phyloP scores from a whole-genome alignment of 2,888 invertebrate species.

The Trachelus stipa region DNA sequence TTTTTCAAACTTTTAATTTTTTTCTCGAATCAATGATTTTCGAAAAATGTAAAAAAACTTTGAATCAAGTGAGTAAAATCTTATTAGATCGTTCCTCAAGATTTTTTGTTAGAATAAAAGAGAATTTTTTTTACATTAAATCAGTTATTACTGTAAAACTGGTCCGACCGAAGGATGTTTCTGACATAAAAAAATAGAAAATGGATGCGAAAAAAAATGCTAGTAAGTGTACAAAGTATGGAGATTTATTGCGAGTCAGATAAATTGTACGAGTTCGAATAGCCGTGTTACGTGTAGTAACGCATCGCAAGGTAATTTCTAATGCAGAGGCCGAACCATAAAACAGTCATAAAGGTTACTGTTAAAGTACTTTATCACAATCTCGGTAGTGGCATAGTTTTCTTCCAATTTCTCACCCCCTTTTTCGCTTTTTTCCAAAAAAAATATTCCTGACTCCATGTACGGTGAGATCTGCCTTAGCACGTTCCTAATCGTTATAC shows the following conservation, averaged over 20 bases:
- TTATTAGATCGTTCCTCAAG: neutral
- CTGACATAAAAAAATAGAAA: neutral
- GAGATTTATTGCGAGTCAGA: neutral
- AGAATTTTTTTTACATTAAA: neutral
- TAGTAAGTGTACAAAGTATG: constrained; percentile 9
- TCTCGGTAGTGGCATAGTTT: neutral
- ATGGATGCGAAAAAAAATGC: neutral
- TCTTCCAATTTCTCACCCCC: neutral
- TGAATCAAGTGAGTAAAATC: too few species aligned
- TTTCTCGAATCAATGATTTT: neutral
- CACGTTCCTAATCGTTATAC: neutral
- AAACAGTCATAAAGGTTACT: constrained; percentile 8
- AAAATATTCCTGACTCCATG: neutral
- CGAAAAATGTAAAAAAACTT: too few species aligned
- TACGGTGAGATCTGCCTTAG: neutral
- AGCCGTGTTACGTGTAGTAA: neutral
- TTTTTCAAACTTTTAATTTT: neutral
- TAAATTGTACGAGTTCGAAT: neutral
- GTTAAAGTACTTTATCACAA: constrained; percentile 3
- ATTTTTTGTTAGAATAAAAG: too few species aligned
- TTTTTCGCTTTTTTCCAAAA: neutral
- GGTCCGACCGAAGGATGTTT: neutral
- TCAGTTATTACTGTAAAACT: neutral
- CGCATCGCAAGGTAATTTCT: constrained; percentile 2
- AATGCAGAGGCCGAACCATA: constrained; percentile 8